A percentile compares a stretch with the other conserved stretches of the same genome.
These are phyloP conservation scores for Elysia chlorotica DNA, from an alignment of 1,140 invertebrate species.

Conservation along the genomic window DNA sequence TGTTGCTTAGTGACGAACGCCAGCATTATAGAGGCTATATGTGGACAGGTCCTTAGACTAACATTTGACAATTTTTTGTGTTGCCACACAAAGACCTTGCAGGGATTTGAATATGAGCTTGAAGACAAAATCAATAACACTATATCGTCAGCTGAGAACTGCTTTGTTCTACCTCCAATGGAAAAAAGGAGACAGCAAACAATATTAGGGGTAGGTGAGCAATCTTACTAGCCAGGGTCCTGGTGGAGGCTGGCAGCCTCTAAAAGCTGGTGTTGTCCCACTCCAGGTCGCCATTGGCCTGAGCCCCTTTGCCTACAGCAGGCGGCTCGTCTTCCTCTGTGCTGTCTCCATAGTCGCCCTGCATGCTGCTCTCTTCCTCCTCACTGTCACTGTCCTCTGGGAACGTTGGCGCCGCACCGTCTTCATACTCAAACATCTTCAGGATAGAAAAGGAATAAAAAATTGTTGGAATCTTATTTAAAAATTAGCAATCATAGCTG, in stretches of 20 bases:
- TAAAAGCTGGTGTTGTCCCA: slow-evolving; percentile 72
- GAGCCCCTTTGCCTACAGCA: slow-evolving; percentile 59
- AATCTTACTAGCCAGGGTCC: background rate
- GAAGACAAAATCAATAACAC: slow-evolving; percentile 1
- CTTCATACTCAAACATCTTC: slow-evolving; percentile 62
- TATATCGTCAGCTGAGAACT: background rate
- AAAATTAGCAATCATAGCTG: background rate
- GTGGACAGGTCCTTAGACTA: no score
- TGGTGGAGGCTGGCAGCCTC: background rate
- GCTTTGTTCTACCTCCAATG: background rate
- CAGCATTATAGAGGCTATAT: no score
- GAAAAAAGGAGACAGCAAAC: background rate
- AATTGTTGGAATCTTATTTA: background rate
- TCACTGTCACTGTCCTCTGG: slow-evolving; percentile 59
- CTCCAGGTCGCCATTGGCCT: slow-evolving; percentile 68
- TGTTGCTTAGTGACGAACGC: no score
- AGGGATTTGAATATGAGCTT: no score
- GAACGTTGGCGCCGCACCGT: slow-evolving; percentile 48
- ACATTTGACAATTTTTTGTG: no score
- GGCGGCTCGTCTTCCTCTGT: slow-evolving; percentile 68
- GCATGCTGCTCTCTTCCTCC: slow-evolving; percentile 59
- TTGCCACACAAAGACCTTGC: no score
- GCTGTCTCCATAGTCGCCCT: slow-evolving; percentile 67
- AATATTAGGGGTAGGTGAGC: no score
- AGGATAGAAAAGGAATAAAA: slow-evolving; percentile 24